Conservation (phyloP, 2,888 invertebrate genomes). For the Chrysolina americana region DNA sequence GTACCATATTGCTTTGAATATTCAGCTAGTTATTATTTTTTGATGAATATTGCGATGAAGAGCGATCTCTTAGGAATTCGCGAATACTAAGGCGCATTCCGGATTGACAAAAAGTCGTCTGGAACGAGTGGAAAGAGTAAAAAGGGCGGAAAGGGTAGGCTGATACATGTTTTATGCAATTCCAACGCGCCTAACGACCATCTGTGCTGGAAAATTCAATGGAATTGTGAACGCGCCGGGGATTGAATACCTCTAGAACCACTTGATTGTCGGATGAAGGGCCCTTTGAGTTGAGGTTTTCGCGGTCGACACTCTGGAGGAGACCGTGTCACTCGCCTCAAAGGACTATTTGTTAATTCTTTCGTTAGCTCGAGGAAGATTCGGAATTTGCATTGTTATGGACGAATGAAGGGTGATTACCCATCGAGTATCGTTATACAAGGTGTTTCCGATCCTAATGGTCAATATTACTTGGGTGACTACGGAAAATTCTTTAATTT, state of each 20-base stretch:
- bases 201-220: slow-evolving; percentile 42
- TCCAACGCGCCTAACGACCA: slow-evolving; percentile 33
- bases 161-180: slow-evolving; percentile 37
- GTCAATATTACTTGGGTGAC: too few relatives aligned
- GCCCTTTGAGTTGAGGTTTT: slow-evolving; percentile 37
- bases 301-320: slow-evolving; percentile 11
- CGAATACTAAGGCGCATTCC: neutral
- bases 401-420: neutral
- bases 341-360: neutral
- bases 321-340: neutral
- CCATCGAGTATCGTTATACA: neutral
- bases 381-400: neutral
- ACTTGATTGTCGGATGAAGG: slow-evolving; percentile 37
- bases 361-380: neutral
- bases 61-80: neutral
- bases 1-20: neutral
- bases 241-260: slow-evolving; percentile 38
- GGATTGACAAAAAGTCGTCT: slow-evolving; percentile 30
- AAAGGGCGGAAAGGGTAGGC: slow-evolving; percentile 16
- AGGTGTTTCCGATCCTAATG: too few relatives aligned
- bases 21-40: neutral
- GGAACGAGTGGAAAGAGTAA: slow-evolving; percentile 11
- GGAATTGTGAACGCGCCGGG: slow-evolving; percentile 36
- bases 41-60: neutral
- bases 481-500: too few relatives aligned